phyloP scores from a whole-genome alignment of 64 coral and sea anemone species.

The Stichodactyla mertensii region DNA sequence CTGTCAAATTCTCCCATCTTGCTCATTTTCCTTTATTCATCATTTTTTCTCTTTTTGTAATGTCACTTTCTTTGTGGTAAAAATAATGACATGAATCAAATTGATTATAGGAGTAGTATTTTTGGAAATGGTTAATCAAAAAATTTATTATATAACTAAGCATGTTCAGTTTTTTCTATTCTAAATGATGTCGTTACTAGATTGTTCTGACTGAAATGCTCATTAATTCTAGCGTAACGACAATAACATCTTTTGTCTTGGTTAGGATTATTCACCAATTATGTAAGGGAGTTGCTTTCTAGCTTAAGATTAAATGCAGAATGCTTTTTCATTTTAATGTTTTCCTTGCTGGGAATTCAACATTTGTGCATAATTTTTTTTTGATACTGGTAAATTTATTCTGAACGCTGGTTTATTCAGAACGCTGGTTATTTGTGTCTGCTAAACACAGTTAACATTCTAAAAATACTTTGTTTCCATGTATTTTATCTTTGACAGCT shows the following conservation, averaged over 20 bases:
- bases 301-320: no score
- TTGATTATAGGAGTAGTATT: not conserved
- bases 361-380: conserved; percentile 1
- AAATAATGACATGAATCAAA: not conserved
- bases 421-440: no score
- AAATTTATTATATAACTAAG: not conserved
- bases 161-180: not conserved
- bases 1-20: not conserved
- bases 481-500: not conserved
- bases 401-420: no score
- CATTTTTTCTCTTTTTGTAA: not conserved
- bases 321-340: not conserved
- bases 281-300: not conserved
- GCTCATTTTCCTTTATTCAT: no score
- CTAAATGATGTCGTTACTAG: not conserved
- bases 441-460: no score
- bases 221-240: not conserved
- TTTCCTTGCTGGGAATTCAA: not conserved
- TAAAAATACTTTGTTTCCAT: not conserved
- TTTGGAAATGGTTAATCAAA: conserved; percentile 1
- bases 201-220: not conserved
- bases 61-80: not conserved
- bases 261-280: not conserved
- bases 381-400: no score
- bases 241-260: not conserved